Percentiles rank a stretch among this genome's conserved stretches.
These are phyloP conservation scores for Nothoprocta perdicaria DNA, from an alignment of 2,113 vertebrate genomes.

Conservation along the genomic window DNA sequence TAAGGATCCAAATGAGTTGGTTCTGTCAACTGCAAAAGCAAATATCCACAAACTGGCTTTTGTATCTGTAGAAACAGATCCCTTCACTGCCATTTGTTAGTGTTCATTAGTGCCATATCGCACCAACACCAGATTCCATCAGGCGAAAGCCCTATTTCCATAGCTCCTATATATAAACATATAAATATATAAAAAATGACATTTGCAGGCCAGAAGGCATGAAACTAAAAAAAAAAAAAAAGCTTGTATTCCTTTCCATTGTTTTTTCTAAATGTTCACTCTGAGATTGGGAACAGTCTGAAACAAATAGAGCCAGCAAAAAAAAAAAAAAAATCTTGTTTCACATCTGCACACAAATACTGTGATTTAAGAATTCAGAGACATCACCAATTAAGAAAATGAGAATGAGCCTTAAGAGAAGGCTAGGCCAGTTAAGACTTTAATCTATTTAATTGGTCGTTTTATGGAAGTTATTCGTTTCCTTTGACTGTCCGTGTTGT, in stretches of 20 bases:
- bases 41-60: neutral
- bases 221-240: neutral
- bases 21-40: neutral
- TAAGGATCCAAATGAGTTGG: neutral
- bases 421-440: neutral
- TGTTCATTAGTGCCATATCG: neutral
- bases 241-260: neutral
- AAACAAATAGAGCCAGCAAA: neutral
- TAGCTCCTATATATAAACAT: neutral
- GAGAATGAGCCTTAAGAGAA: neutral
- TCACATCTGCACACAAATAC: neutral
- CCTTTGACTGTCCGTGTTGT: neutral
- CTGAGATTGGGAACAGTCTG: neutral
- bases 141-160: neutral
- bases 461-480: neutral
- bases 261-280: neutral
- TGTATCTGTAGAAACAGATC: neutral
- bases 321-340: accelerated
- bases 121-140: neutral
- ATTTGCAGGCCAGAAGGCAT: neutral
- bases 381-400: neutral
- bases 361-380: neutral
- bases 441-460: neutral
- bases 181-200: neutral
- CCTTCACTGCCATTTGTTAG: neutral